Conservation (phyloP, 2,113 vertebrate genomes). For the Lampris megalopsis region DNA sequence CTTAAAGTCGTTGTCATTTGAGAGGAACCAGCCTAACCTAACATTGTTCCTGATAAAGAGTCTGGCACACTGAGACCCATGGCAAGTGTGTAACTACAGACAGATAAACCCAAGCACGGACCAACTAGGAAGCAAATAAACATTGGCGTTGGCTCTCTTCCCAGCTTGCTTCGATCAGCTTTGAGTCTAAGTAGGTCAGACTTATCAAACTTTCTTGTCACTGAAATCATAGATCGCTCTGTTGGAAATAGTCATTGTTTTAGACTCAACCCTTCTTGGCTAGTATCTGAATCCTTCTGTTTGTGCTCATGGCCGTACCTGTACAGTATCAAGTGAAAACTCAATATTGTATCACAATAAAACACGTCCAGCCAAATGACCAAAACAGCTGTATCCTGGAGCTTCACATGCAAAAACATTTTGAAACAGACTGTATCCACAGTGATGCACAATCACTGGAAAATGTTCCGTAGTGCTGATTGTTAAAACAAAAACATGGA, state of each 20-base stretch:
- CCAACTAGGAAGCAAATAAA: constrained; percentile 56
- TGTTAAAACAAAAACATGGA: constrained; percentile 41
- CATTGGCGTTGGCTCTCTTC: constrained; percentile 58
- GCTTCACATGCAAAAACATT: constrained; percentile 15
- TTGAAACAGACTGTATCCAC: constrained; percentile 50
- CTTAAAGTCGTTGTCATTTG: constrained; percentile 29
- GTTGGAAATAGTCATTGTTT: constrained; percentile 48
- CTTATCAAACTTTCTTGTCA: constrained; percentile 49
- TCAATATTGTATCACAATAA: constrained; percentile 56
- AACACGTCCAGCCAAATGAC: constrained; percentile 55
- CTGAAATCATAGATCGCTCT: constrained; percentile 55
- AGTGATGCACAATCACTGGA: constrained; percentile 44
- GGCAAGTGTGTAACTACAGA: constrained; percentile 50
- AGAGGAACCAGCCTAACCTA: constrained; percentile 2
- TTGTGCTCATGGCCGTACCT: constrained; percentile 61
- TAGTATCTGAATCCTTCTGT: constrained; percentile 54
- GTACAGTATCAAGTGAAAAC: constrained; percentile 63
- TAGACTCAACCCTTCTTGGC: constrained; percentile 55
- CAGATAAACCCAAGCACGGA: constrained; percentile 38
- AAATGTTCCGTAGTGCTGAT: constrained; percentile 42
- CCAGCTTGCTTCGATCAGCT: constrained; percentile 54
- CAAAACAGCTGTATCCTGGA: constrained; percentile 63
- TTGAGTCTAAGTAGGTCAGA: constrained; percentile 69
- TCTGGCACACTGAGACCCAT: constrained; percentile 48
- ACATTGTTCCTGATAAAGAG: constrained; percentile 55